A percentile compares a stretch with the other conserved stretches of the same genome.
These are phyloP conservation scores for Cromileptes altivelis DNA, from an alignment of 2,113 vertebrate genomes.

Conservation along the genomic window DNA sequence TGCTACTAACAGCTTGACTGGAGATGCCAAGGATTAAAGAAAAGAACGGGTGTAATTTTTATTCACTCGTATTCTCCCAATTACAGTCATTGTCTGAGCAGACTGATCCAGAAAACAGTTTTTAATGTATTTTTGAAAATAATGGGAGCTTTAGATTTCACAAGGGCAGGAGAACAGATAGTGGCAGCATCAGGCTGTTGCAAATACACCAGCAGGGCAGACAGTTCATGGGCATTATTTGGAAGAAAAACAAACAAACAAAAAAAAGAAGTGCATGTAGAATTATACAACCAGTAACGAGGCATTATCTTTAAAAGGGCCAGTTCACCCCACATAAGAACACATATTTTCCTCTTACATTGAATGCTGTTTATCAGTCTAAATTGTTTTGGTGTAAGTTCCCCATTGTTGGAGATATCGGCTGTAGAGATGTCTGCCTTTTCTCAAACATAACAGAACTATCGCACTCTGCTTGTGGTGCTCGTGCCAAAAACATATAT, in stretches of 20 bases:
- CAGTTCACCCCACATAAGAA: too few species aligned
- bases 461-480: too few species aligned
- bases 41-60: neutral
- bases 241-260: neutral
- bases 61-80: neutral
- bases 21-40: constrained; percentile 12
- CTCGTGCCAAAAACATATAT: too few species aligned
- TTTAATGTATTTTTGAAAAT: constrained; percentile 17
- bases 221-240: constrained; percentile 12
- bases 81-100: neutral
- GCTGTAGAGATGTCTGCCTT: too few species aligned
- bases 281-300: neutral
- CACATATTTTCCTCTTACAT: too few species aligned
- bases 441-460: too few species aligned
- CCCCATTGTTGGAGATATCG: too few species aligned
- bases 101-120: neutral
- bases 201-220: neutral
- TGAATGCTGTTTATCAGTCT: too few species aligned
- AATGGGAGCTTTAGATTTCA: constrained; percentile 17
- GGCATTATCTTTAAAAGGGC: neutral
- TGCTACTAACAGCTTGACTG: neutral
- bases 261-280: neutral
- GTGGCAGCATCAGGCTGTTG: constrained; percentile 1
- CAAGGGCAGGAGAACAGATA: neutral
- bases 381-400: too few species aligned